These are phyloP conservation scores for Myotis planiceps DNA, from an alignment of 2,797 vertebrate genomes.

Conservation along the genomic window DNA sequence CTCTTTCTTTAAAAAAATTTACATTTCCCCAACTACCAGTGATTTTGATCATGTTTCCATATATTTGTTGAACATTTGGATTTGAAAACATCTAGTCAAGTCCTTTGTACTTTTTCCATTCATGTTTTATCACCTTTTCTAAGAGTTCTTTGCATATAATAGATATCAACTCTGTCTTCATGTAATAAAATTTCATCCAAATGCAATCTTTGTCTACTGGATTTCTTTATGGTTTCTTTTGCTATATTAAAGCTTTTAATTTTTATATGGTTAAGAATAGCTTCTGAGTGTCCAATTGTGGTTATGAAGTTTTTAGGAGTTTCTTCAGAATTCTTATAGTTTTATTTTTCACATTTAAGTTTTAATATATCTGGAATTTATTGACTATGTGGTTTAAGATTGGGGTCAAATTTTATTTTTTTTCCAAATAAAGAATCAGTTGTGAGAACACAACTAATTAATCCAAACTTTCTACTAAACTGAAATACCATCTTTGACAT, in stretches of 20 bases:
- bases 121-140: background rate
- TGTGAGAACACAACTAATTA: slow-evolving; percentile 22
- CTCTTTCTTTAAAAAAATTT: background rate
- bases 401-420: background rate
- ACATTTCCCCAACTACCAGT: background rate
- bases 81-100: background rate
- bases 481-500: background rate
- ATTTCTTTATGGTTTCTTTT: background rate
- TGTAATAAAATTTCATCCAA: background rate
- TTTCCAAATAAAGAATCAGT: background rate
- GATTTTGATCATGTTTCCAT: background rate
- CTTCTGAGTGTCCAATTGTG: background rate
- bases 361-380: slow-evolving; percentile 8
- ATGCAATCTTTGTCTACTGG: background rate
- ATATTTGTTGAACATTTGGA: background rate
- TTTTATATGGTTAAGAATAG: background rate
- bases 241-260: background rate
- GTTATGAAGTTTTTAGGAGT: background rate
- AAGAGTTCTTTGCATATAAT: background rate
- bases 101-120: background rate
- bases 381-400: background rate
- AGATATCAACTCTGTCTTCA: background rate
- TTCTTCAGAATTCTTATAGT: background rate
- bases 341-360: slow-evolving; percentile 46
- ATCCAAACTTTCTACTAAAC: background rate